Evolutionary conservation across 1,140 invertebrate genomes (phyloP).

Genomic region (Sitophilus oryzae): DNA sequence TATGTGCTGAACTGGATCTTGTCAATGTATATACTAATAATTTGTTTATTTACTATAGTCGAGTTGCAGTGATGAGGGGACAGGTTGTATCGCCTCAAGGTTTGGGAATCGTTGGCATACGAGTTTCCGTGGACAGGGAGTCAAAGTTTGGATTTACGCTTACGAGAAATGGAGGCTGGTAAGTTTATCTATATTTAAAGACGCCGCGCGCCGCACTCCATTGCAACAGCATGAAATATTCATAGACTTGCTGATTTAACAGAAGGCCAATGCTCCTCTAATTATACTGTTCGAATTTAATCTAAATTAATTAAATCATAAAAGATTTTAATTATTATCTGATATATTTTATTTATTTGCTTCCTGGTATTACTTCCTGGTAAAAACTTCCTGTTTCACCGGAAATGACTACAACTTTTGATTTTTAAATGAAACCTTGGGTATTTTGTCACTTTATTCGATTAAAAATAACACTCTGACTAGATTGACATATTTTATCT

Average conservation of each 20-base stretch:
- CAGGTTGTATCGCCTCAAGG: constrained; percentile 90
- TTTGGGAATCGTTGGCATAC: constrained; percentile 90
- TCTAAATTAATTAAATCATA: no score
- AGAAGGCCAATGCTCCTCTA: no score
- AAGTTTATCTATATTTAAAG: constrained; percentile 48
- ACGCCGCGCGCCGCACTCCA: not conserved
- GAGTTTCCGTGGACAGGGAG: constrained; percentile 91
- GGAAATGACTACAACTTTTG: no score
- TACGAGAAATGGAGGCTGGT: constrained; percentile 90
- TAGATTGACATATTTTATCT: no score
- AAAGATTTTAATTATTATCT: no score
- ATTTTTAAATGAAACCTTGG: no score
- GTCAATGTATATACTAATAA: constrained; percentile 2
- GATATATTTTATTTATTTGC: no score
- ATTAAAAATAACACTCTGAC: no score
- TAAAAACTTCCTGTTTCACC: no score
- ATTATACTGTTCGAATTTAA: no score
- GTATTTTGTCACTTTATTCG: no score
- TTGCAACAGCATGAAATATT: not conserved
- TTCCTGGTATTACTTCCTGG: no score
- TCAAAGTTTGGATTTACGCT: constrained; percentile 94
- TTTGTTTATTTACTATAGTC: constrained; percentile 56
- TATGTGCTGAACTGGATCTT: not conserved
- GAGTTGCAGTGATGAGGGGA: constrained; percentile 96
- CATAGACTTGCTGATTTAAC: not conserved